These are phyloP conservation scores for Lucilia cuprina DNA, from an alignment of 1,140 invertebrate species.

Conservation along the genomic window DNA sequence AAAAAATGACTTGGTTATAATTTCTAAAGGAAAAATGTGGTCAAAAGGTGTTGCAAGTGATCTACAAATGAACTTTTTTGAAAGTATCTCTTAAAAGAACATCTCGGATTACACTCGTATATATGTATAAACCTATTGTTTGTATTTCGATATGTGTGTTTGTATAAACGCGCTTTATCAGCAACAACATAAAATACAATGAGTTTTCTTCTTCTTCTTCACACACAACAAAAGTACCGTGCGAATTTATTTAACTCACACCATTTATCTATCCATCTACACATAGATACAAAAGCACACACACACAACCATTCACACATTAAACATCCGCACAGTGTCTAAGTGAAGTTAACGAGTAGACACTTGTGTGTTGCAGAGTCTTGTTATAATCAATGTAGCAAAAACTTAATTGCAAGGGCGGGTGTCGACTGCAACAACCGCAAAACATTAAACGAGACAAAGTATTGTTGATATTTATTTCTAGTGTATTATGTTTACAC, in stretches of 20 bases:
- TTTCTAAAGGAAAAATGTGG: no score
- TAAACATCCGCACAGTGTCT: not conserved
- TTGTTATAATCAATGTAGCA: slow-evolving; percentile 4
- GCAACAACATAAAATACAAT: not conserved
- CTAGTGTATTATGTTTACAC: not conserved
- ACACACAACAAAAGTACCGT: not conserved
- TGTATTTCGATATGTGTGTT: not conserved
- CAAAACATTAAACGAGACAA: not conserved
- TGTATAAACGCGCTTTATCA: not conserved
- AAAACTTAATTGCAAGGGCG: slow-evolving; percentile 16
- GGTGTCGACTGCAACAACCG: slow-evolving; percentile 13
- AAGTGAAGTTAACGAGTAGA: not conserved
- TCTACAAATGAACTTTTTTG: no score
- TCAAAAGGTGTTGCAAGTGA: no score
- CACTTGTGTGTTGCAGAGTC: not conserved
- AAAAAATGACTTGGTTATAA: no score
- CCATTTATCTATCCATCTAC: not conserved
- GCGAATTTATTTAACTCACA: slow-evolving; percentile 7
- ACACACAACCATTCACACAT: not conserved
- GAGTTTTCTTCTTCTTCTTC: not conserved
- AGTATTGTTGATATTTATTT: not conserved
- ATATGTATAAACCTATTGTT: not conserved
- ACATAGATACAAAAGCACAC: not conserved
- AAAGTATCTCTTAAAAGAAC: no score
- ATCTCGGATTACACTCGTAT: no score